Evolutionary conservation across 1,140 invertebrate genomes (phyloP).

Genomic region (Drosophila hydei): DNA sequence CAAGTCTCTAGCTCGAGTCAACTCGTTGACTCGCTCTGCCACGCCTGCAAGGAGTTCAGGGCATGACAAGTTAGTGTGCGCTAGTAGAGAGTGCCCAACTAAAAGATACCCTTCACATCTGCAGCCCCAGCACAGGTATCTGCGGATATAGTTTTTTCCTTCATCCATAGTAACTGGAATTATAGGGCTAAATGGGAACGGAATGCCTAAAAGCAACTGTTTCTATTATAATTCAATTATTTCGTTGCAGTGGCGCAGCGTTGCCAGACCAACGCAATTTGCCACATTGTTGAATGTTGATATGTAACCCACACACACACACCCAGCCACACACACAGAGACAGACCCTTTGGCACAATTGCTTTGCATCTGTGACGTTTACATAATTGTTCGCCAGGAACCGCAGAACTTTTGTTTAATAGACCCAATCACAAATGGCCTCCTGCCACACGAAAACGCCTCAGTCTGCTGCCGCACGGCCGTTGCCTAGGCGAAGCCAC

Average conservation of each 20-base stretch:
- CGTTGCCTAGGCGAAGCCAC: slow-evolving; percentile 4
- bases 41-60: no score
- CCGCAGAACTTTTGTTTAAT: slow-evolving; percentile 77
- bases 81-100: no score
- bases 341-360: neutral
- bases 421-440: slow-evolving; percentile 67
- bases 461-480: neutral
- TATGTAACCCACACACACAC: neutral
- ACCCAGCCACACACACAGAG: neutral
- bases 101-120: no score
- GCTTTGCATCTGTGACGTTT: slow-evolving; percentile 10
- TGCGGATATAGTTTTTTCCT: no score
- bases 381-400: slow-evolving; percentile 59
- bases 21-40: no score
- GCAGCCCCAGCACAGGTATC: no score
- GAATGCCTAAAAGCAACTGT: slow-evolving; percentile 1
- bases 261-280: slow-evolving; percentile 7
- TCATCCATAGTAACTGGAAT: no score
- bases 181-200: no score
- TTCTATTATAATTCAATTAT: slow-evolving; percentile 8
- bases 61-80: no score
- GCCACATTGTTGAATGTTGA: slow-evolving; percentile 6
- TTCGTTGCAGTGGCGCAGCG: neutral
- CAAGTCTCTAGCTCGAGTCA: no score
- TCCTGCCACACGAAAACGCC: neutral